Evolutionary conservation across 1,140 invertebrate genomes (phyloP).

Genomic region (Saccostrea cuccullata): DNA sequence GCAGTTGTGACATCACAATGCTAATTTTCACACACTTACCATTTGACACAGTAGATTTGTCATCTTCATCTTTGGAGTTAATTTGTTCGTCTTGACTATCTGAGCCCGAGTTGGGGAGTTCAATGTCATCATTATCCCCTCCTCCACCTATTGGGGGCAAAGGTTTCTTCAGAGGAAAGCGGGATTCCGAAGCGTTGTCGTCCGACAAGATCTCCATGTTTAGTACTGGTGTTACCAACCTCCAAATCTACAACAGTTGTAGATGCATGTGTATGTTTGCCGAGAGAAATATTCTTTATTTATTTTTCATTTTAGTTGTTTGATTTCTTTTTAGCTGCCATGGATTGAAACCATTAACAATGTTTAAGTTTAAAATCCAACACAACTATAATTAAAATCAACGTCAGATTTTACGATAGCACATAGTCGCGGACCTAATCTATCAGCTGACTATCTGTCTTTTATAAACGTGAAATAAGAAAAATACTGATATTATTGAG

Average conservation of each 20-base stretch:
- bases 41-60: conserved; percentile 32
- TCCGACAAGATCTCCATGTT: conserved; percentile 38
- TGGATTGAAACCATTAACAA: too few relatives aligned
- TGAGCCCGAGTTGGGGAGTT: conserved; percentile 31
- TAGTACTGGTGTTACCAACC: neutral
- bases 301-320: neutral
- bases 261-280: too few relatives aligned
- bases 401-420: too few relatives aligned
- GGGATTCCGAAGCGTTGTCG: conserved; percentile 18
- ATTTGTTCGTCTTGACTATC: conserved; percentile 35
- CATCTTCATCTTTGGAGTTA: conserved; percentile 26
- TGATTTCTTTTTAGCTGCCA: too few relatives aligned
- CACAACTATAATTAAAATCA: too few relatives aligned
- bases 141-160: conserved; percentile 60
- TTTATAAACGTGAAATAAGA: too few relatives aligned
- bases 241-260: neutral
- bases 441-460: too few relatives aligned
- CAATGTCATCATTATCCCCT: conserved; percentile 37
- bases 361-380: too few relatives aligned
- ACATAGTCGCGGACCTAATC: too few relatives aligned
- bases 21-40: neutral
- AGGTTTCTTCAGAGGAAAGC: conserved; percentile 53
- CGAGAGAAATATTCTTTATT: neutral
- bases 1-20: conserved; percentile 7
- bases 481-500: neutral